A percentile compares a stretch with the other conserved stretches of the same genome.
Conservation (phyloP, 2,888 invertebrate genomes). For the Pristionchus japonicus region DNA sequence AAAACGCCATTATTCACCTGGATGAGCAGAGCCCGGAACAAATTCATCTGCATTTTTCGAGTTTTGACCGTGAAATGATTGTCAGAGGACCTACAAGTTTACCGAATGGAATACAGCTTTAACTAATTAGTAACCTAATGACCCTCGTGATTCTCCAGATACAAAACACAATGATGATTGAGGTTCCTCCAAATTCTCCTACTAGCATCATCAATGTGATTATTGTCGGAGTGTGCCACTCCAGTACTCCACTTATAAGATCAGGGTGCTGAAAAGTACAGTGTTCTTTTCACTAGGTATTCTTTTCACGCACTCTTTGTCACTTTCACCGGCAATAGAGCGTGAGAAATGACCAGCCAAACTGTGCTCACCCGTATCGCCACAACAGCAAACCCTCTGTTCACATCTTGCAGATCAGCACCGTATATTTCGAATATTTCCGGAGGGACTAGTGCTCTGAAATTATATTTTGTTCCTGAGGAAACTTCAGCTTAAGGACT, state of each 20-base stretch:
- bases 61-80: neutral
- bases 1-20: neutral
- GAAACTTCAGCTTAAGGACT: too few relatives aligned
- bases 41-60: neutral
- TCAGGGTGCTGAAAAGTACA: neutral
- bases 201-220: neutral
- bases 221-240: neutral
- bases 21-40: neutral
- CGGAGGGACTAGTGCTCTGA: too few relatives aligned
- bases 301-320: too few relatives aligned
- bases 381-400: neutral
- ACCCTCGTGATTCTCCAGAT: neutral
- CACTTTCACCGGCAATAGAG: too few relatives aligned
- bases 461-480: too few relatives aligned
- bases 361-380: neutral
- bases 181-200: neutral
- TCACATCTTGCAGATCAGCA: too few relatives aligned
- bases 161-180: neutral
- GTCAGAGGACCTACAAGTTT: neutral
- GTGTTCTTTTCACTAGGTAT: too few relatives aligned
- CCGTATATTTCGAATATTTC: neutral
- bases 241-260: neutral
- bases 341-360: neutral
- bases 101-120: too few relatives aligned
- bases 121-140: neutral